phyloP scores from a whole-genome alignment of 64 coral and sea anemone species.

The Pachyseris speciosa region DNA sequence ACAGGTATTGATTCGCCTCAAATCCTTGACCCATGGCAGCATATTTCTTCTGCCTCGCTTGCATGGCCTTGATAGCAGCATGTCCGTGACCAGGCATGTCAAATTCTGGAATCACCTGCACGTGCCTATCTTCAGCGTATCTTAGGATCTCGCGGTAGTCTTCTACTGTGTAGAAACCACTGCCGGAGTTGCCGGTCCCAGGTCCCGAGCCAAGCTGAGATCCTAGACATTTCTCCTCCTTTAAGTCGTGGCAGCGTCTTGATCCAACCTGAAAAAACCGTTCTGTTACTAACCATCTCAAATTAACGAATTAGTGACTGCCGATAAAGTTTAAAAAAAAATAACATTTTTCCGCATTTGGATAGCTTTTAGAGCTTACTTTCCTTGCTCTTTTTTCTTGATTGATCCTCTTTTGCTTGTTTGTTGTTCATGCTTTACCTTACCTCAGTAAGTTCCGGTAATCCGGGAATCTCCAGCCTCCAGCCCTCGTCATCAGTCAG shows the following conservation, averaged over 20 bases:
- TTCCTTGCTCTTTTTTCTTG: neutral
- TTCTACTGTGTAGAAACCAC: slow-evolving; percentile 63
- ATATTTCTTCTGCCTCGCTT: slow-evolving; percentile 73
- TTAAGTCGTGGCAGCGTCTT: slow-evolving; percentile 79
- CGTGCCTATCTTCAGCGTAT: slow-evolving; percentile 69
- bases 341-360: no score
- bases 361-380: no score
- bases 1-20: slow-evolving; percentile 61
- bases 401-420: neutral
- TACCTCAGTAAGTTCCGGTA: slow-evolving; percentile 79
- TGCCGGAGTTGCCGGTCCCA: slow-evolving; percentile 70
- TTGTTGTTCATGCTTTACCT: neutral
- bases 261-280: slow-evolving; percentile 63
- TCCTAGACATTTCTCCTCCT: slow-evolving; percentile 62
- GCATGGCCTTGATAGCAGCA: slow-evolving; percentile 86
- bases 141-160: slow-evolving; percentile 86
- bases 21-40: slow-evolving; percentile 22
- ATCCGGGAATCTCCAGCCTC: slow-evolving; percentile 87
- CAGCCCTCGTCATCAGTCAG: slow-evolving; percentile 90
- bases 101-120: slow-evolving; percentile 94
- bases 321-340: no score
- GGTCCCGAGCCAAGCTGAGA: slow-evolving; percentile 95
- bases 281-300: no score
- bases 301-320: no score
- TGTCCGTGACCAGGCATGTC: slow-evolving; percentile 96